A percentile compares a stretch with the other conserved stretches of the same genome.
These are phyloP conservation scores for Telmatochromis bifrenatus DNA, from an alignment of 2,113 vertebrate genomes.

Conservation along the genomic window DNA sequence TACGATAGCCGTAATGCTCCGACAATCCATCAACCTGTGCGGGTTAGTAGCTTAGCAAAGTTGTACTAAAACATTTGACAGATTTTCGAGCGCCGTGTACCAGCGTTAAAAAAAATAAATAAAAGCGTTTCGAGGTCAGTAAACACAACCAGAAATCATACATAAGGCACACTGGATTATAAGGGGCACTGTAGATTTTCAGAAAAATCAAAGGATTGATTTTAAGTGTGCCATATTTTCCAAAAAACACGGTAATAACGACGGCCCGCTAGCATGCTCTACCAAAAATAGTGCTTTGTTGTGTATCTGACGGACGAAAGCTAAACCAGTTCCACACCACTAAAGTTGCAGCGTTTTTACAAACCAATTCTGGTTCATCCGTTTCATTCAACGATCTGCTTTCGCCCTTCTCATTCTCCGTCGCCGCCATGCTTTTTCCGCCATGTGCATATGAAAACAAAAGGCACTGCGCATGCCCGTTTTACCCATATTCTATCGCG, in stretches of 20 bases:
- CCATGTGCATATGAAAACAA: fast-evolving
- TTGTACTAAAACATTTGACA: too few species aligned
- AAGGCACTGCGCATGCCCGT: neutral
- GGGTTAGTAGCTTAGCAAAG: too few species aligned
- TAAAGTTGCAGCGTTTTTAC: neutral
- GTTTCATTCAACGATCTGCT: fast-evolving
- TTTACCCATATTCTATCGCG: neutral
- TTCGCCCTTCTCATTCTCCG: neutral
- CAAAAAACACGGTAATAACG: fast-evolving
- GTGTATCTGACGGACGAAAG: fast-evolving
- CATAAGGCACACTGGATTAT: too few species aligned
- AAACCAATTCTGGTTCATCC: neutral
- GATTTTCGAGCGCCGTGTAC: too few species aligned
- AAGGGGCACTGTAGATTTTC: fast-evolving
- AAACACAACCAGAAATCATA: too few species aligned
- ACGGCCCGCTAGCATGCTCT: fast-evolving
- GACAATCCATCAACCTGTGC: too few species aligned
- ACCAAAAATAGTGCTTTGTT: neutral
- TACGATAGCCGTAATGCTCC: too few species aligned
- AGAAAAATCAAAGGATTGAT: neutral
- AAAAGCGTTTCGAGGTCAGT: too few species aligned
- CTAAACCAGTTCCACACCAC: neutral
- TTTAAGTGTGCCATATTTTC: fast-evolving
- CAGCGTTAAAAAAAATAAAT: too few species aligned
- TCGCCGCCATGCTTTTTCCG: fast-evolving